Conservation (phyloP, 2,113 vertebrate species). For the Engystomops pustulosus region DNA sequence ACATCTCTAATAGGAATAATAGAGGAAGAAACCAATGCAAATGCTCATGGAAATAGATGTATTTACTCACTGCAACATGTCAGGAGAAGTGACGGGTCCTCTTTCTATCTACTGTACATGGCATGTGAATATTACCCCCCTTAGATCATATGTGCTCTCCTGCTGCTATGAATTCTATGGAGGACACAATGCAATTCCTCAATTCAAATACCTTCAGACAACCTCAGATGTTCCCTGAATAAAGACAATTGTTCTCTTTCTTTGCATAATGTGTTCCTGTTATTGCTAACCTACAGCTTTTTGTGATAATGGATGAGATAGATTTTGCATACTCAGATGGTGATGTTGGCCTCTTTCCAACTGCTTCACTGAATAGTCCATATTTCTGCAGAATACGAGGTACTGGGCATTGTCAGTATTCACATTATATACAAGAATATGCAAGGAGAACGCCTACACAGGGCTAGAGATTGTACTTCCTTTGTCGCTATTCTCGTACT, state of each 20-base stretch:
- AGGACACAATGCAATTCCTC: neutral
- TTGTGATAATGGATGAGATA: constrained; percentile 10
- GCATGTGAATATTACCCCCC: neutral
- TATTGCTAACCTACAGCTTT: constrained; percentile 11
- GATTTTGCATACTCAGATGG: constrained; percentile 6
- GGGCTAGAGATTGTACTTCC: too few relatives aligned
- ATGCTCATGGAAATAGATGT: too few relatives aligned
- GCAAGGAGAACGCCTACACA: neutral
- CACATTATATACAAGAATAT: neutral
- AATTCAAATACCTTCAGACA: neutral
- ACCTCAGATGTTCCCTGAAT: constrained; percentile 6
- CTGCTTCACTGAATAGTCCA: neutral
- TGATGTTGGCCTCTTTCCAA: constrained; percentile 7
- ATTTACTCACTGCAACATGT: too few relatives aligned
- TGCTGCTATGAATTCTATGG: neutral
- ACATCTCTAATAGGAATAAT: too few relatives aligned
- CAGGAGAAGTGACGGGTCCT: too few relatives aligned
- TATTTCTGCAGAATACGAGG: neutral
- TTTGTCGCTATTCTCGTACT: too few relatives aligned
- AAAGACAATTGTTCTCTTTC: constrained; percentile 16
- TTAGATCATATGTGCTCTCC: neutral
- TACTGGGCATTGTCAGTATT: neutral
- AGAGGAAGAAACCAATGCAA: too few relatives aligned
- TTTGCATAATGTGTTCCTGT: constrained; percentile 13
- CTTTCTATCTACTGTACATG: too few relatives aligned